Evolutionary conservation across 2,888 invertebrate genomes (phyloP), one percentile per base, ranked within the genome.

Genomic region (Harpagoxenus sublaevis): DNA sequence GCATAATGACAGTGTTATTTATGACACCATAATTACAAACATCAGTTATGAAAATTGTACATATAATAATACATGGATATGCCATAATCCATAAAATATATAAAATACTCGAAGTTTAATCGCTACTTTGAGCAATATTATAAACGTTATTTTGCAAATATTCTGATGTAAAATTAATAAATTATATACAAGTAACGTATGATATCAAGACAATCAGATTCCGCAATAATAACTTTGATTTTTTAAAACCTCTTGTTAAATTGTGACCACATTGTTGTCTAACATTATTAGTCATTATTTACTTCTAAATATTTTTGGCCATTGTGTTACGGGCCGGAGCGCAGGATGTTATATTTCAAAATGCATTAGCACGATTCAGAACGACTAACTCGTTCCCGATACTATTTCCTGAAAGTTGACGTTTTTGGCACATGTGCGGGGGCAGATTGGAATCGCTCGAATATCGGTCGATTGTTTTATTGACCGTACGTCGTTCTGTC

Each of bases 381-480:
- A 4, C 28, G 39, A 66, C 28, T 66, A 68, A 68, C 28, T 78
- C 31, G 55, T 70, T 79, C 23, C 57, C 70, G 68, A 78, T 45
- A 78, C 42, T 12, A 45, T 57, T 45, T 57, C 23, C 48, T 15
- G 51, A 63, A 51, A 28, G 45, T 35, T 35, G 45, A 23, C 70
- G 23, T 79, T 79, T 70, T 79, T 55, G 28, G 57, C 70, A 39
- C 35, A n/a, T 23, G 23, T 68, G 68, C 31, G 23, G 9, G 18
- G 9, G 68, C 10, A 35, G 35, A 79, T 79, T 79, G 45, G 45
- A 79, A 71, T 57, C 79, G 57, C 15, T n/a, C 57, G 71, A 71
- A 78, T 55, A 70, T 79, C 70, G 78, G 48, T 10, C 57, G 78
- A 79, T 79, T 57, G 79, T 35, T 71, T 45, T 57, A 79, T 71